phyloP scores from a whole-genome alignment of 1,140 invertebrate species.

The Lucilia cuprina region DNA sequence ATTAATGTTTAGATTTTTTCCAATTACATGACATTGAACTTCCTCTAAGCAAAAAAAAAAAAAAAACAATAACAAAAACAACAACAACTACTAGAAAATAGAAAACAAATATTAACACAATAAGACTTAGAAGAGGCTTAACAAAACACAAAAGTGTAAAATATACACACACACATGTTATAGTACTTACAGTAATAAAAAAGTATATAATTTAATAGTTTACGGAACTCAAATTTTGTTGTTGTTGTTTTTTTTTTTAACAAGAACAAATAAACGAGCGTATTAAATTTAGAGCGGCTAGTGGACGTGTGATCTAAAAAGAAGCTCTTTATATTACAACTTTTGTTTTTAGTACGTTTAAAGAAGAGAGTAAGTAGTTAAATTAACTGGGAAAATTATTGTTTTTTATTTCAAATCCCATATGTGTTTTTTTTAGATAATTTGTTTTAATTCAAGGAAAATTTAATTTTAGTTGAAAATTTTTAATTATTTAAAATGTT shows the following conservation, averaged over 20 bases:
- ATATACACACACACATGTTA: background rate
- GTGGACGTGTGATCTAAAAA: background rate
- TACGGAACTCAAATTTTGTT: background rate
- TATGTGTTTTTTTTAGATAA: too few relatives aligned
- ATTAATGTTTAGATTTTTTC: background rate
- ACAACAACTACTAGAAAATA: background rate
- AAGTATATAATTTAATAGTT: slow-evolving; percentile 6
- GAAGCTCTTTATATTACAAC: background rate
- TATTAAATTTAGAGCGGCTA: background rate
- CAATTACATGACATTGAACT: slow-evolving; percentile 8
- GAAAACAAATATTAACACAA: background rate
- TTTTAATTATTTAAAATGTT: too few relatives aligned
- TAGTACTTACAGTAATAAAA: background rate
- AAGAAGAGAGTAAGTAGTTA: background rate
- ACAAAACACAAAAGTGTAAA: background rate
- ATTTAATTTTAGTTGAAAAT: background rate
- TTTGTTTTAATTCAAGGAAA: background rate
- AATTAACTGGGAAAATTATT: background rate
- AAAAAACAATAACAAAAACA: background rate
- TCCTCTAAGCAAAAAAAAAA: background rate
- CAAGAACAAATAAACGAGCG: background rate
- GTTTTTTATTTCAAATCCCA: background rate
- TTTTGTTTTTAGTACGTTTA: too few relatives aligned
- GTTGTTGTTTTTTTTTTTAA: background rate
- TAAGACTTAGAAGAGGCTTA: background rate